A percentile compares a stretch with the other conserved stretches of the same genome.
Evolutionary conservation across 2,113 vertebrate genomes (phyloP).

Genomic region (Probosciger aterrimus): DNA sequence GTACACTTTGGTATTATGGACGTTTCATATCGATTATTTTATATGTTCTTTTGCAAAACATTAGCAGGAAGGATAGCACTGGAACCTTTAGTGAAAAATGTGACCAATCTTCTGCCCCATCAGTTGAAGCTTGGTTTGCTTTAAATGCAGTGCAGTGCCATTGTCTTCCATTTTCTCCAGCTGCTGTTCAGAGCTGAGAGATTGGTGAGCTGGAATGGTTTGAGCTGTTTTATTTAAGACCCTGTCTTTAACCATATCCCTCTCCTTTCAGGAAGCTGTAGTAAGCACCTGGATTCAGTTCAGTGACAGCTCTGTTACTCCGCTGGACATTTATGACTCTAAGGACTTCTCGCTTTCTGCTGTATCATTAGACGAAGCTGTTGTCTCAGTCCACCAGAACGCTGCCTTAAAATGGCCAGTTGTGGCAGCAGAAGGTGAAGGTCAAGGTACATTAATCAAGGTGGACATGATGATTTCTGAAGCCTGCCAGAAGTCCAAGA

Average conservation of each 20-base stretch:
- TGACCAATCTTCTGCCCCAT: neutral
- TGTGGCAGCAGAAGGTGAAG: slow-evolving; percentile 86
- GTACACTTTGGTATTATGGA: neutral
- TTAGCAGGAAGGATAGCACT: neutral
- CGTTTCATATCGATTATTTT: neutral
- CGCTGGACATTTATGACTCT: slow-evolving; percentile 88
- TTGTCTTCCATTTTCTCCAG: neutral
- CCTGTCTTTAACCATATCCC: neutral
- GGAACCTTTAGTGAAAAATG: neutral
- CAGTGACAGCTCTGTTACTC: slow-evolving; percentile 89
- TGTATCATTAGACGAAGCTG: slow-evolving; percentile 83
- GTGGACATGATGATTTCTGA: slow-evolving; percentile 93
- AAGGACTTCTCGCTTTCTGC: slow-evolving; percentile 86
- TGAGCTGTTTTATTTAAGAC: neutral
- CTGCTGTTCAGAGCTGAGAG: neutral
- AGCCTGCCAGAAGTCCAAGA: slow-evolving; percentile 91
- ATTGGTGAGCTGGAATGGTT: neutral
- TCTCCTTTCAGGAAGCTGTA: slow-evolving; percentile 86
- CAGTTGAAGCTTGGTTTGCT: neutral
- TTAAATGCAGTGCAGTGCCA: neutral
- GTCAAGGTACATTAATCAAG: slow-evolving; percentile 86
- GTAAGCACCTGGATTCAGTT: slow-evolving; percentile 95
- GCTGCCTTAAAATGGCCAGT: slow-evolving; percentile 78
- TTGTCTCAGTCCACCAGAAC: slow-evolving; percentile 79
- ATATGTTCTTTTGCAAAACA: neutral